Base-by-base conservation (phyloP, 2,888 invertebrate genomes). In the Drosophila pegasa region DNA sequence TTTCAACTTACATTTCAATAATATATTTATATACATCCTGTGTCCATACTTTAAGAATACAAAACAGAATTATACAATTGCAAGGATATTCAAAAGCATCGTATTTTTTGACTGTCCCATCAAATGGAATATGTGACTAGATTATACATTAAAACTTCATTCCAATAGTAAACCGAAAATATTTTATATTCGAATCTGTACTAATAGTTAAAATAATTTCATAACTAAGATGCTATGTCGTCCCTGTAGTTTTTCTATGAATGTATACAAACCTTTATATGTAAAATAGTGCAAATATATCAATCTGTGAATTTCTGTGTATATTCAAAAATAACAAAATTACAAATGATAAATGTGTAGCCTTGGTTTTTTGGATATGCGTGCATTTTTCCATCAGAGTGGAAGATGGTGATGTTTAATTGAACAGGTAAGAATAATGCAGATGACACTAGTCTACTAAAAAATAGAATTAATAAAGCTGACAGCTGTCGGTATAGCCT, bases 91-190 rank as follows among this genome's bases (percentile, higher is more conserved):
- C 31, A 10, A 14, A 37, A 37, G 27, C 37, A 56, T 25, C 27
- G 37, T 43, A 29, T 58, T 67, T 59, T 58, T 72, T 72, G 62
- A 77, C 61, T 66, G 74, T 76, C 66, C 72, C 72, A 76, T 72
- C 59, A 1, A 75, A 75, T 77, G 67, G 73, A 58, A 62, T 66
- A 29, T 51, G 9, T 51, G 14, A 31, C 61, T 54, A 48, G 10
- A 25, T 50, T 35, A 20, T 27, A 57, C n/a, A 45, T 45, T 29
- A 12, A 35, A 50, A 52, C 35, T 29, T 47, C 61, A 54, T 40
- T 18, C 22, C 47, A 47, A 20, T 48, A 25, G 29, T n/a, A 16
- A 35, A n/a, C 43, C 4, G n/a, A 27, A 25, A 43, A 57, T 35
- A 40, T 18, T 63, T 25, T 31, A 25, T 20, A 52, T 41, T 31